Percentiles rank a stretch among this genome's conserved stretches.
These are phyloP conservation scores for Carcinoscorpius rotundicauda DNA, from an alignment of 1,140 invertebrate genomes.

Conservation along the genomic window DNA sequence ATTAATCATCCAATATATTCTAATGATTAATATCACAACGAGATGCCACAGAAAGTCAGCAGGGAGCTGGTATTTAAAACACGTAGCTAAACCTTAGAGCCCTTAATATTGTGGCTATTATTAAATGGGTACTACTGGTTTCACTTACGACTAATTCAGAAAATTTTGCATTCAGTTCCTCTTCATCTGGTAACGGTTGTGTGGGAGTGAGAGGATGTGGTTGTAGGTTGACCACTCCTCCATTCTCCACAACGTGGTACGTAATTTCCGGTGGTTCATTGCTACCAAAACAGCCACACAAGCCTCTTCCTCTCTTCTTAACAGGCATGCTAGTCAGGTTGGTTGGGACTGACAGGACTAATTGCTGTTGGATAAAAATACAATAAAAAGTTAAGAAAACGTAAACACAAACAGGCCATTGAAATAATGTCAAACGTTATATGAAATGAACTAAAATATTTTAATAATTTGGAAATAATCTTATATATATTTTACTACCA, in stretches of 20 bases:
- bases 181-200: conserved; percentile 79
- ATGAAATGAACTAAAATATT: too few relatives aligned
- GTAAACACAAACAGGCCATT: too few relatives aligned
- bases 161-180: conserved; percentile 85
- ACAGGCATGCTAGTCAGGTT: conserved; percentile 17
- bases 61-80: too few relatives aligned
- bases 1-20: too few relatives aligned
- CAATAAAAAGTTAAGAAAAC: not conserved
- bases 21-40: too few relatives aligned
- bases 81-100: too few relatives aligned
- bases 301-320: conserved; percentile 13
- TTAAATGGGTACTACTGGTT: too few relatives aligned
- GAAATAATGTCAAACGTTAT: too few relatives aligned
- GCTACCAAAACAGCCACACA: conserved; percentile 41
- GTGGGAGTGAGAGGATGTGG: conserved; percentile 58
- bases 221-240: conserved; percentile 68
- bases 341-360: conserved; percentile 12
- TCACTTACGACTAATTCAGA: conserved; percentile 70
- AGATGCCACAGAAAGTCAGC: too few relatives aligned
- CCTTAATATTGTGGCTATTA: too few relatives aligned
- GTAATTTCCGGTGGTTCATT: conserved; percentile 83
- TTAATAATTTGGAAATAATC: too few relatives aligned
- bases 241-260: conserved; percentile 75
- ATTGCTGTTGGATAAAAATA: conserved; percentile 7
- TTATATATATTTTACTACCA: too few relatives aligned